Evolutionary conservation across 2,113 vertebrate genomes (phyloP).

Genomic region (Empidonax traillii): DNA sequence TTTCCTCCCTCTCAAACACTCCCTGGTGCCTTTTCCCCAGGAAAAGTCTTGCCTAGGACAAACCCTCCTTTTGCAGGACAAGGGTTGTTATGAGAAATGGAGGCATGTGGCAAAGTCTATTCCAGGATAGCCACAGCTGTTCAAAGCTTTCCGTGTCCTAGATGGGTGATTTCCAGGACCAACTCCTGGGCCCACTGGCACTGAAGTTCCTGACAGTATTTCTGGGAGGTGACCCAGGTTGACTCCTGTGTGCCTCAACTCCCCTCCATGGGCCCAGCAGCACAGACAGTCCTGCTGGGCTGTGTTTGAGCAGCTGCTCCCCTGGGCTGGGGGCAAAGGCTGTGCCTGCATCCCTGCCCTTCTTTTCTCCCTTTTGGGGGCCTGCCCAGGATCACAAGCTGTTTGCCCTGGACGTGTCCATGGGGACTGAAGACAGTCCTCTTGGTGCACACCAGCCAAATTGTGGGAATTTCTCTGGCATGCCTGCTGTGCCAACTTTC

Average conservation of each 20-base stretch:
- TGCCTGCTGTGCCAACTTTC: background rate
- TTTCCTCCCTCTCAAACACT: background rate
- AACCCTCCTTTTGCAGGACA: background rate
- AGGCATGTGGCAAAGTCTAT: accelerated
- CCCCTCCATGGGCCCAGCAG: background rate
- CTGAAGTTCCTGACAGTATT: background rate
- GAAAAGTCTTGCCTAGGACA: background rate
- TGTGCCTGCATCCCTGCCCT: background rate
- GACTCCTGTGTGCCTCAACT: background rate
- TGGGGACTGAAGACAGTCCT: background rate
- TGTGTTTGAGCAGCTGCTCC: background rate
- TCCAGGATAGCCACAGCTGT: background rate
- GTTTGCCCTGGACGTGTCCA: background rate
- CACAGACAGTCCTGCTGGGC: accelerated
- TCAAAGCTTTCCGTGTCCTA: background rate
- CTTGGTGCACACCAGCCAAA: background rate
- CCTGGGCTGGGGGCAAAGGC: background rate
- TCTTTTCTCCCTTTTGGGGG: background rate
- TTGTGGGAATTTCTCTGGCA: background rate
- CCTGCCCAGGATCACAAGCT: background rate
- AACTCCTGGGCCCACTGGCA: too few relatives aligned
- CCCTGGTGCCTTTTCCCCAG: background rate
- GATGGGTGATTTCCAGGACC: background rate
- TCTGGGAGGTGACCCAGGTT: background rate
- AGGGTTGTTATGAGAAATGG: background rate